A percentile compares a stretch with the other conserved stretches of the same genome.
Evolutionary conservation across 2,113 vertebrate species (phyloP).

Genomic region (Gallinago paraguaiae): DNA sequence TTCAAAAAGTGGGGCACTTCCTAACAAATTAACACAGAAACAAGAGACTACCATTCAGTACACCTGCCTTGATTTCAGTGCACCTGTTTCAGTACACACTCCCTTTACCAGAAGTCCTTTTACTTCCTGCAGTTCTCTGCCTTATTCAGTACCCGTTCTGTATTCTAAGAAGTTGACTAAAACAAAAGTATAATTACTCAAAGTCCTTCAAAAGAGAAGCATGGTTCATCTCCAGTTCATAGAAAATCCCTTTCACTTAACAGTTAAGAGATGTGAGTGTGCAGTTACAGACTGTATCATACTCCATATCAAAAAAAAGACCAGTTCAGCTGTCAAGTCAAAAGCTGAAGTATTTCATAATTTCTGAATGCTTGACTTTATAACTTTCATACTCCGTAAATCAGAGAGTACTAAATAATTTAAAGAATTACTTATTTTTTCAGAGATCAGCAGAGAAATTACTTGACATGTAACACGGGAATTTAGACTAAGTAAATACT

Average conservation of each 20-base stretch:
- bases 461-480: neutral
- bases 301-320: neutral
- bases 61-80: neutral
- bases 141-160: neutral
- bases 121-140: neutral
- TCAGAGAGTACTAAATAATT: neutral
- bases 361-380: neutral
- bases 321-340: neutral
- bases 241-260: neutral
- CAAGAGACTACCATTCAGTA: neutral
- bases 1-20: neutral
- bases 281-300: neutral
- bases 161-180: neutral
- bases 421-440: neutral
- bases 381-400: neutral
- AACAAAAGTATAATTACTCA: neutral
- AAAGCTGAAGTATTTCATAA: neutral
- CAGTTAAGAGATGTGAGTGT: rapidly evolving
- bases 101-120: neutral
- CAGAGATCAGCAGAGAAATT: neutral
- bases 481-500: neutral
- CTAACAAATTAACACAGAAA: neutral
- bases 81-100: neutral
- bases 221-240: neutral
- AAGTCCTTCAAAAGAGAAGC: neutral